Evolutionary conservation across 2,888 invertebrate genomes (phyloP), one percentile per base, ranked within the genome.

Genomic region (Pyrrhosoma nymphula): DNA sequence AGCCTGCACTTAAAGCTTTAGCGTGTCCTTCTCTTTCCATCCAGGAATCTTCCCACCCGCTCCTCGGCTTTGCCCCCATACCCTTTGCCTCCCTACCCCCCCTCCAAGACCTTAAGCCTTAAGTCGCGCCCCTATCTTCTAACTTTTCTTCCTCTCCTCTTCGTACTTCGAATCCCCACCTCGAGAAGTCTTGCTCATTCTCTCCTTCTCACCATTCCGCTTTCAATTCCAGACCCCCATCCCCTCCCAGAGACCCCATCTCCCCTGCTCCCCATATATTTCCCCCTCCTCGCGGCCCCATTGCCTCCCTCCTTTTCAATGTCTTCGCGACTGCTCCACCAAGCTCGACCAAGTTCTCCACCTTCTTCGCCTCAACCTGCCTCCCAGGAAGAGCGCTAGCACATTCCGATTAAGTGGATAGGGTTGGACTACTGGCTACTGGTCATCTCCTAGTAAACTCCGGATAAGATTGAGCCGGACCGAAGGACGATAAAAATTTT

Each of bases 1-100:
- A 93, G 93, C 16, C 75, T 69, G 47, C 93, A 93, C 93, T 93
- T 93, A 69, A 69, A 93, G 93, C 93, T 39, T 63, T 63, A 91
- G 60, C 63, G 35, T 93, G 63, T 93, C 69, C 93, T 93, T 93
- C 35, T 93, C 39, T 69, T 47, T 47, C 60, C 47, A 47, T 47
- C 93, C 39, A 55, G n/a, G n/a, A 63, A 18, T 69, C 26, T 69
- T 69, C 56, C 69, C 93, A 26, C 47, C 69, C n/a, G 47, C 47
- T 63, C 39, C 39, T 26, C 39, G 16, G 60, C 10, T 12, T 60
- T 60, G 0, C 12, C 47, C 60, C 16, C 60, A 20, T 12, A 20
- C 60, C 60, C 60, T 60, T 60, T 60, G 20, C 60, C 12, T 60
- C 47, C 47, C 47, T 39, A 4, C 60, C 35, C 39, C 91, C 60